A percentile compares a stretch with the other conserved stretches of the same genome.
Conservation (phyloP, 2,797 vertebrate genomes). For the Steatocranus sp. region DNA sequence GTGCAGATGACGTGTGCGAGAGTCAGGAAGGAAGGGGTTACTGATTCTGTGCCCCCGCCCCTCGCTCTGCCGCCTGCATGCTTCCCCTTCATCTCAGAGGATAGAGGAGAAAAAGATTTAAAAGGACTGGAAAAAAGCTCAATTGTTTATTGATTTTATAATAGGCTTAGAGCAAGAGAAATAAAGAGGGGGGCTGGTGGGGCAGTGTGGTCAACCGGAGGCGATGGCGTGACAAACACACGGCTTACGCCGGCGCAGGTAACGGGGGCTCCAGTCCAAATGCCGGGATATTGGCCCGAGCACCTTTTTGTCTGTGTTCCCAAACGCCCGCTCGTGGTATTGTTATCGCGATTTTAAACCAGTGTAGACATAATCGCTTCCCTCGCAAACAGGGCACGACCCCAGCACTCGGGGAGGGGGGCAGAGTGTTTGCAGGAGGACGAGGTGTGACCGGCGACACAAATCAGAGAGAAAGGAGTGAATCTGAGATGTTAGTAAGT, state of each 20-base stretch:
- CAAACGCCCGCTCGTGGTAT: slow-evolving; percentile 41
- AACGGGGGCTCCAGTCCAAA: slow-evolving; percentile 65
- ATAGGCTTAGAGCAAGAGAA: slow-evolving; percentile 82
- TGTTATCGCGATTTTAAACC: slow-evolving; percentile 68
- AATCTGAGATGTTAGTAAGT: not conserved
- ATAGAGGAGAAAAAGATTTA: slow-evolving; percentile 81
- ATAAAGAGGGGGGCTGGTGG: slow-evolving; percentile 74
- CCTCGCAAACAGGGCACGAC: slow-evolving; percentile 61
- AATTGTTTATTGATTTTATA: slow-evolving; percentile 89
- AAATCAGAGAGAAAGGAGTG: not conserved
- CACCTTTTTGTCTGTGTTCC: slow-evolving; percentile 21
- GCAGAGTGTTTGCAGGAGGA: not conserved
- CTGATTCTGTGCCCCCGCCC: slow-evolving; percentile 5
- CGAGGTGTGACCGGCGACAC: not conserved
- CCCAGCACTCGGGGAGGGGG: not conserved
- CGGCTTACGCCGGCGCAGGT: slow-evolving; percentile 65
- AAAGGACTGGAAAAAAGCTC: slow-evolving; percentile 74
- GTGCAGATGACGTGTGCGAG: not conserved
- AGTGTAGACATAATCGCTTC: slow-evolving; percentile 66
- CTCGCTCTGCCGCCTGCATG: slow-evolving; percentile 36
- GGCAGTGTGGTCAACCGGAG: slow-evolving; percentile 67
- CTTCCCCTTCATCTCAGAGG: slow-evolving; percentile 70
- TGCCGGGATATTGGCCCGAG: slow-evolving; percentile 63
- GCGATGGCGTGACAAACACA: slow-evolving; percentile 73
- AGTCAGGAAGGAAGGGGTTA: slow-evolving; percentile 42